Evolutionary conservation across 2,797 vertebrate species (phyloP).

Genomic region (Caiman crocodilus): DNA sequence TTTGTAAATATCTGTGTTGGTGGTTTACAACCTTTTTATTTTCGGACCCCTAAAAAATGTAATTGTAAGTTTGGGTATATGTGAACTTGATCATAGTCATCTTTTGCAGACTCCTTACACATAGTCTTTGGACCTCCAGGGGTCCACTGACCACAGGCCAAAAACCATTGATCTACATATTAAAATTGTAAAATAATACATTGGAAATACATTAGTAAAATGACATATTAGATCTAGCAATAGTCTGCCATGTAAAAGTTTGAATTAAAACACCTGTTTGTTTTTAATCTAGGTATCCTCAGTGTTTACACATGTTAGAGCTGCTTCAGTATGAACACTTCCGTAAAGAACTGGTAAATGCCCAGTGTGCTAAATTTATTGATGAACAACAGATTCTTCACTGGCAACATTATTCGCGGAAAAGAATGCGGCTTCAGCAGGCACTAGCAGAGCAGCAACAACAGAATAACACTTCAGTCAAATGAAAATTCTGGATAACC

Average conservation of each 20-base stretch:
- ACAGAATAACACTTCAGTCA: constrained; percentile 87
- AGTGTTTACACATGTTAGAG: constrained; percentile 97
- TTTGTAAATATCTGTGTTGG: neutral
- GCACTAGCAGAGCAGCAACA: constrained; percentile 94
- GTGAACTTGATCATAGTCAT: too few species aligned
- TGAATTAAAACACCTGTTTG: neutral
- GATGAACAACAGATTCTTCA: constrained; percentile 98
- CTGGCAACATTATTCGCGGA: constrained; percentile 97
- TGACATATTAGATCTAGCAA: neutral
- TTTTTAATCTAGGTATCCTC: constrained; percentile 89
- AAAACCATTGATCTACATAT: neutral
- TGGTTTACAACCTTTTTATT: too few species aligned
- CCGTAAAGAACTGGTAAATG: constrained; percentile 96
- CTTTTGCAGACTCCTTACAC: too few species aligned
- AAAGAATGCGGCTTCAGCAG: constrained; percentile 95
- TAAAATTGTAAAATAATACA: neutral
- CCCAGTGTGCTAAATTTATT: constrained; percentile 98
- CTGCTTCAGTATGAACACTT: constrained; percentile 97
- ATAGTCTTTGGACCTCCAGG: too few species aligned
- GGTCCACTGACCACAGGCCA: too few species aligned
- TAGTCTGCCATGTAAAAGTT: neutral
- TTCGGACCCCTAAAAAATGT: too few species aligned
- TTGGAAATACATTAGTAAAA: neutral
- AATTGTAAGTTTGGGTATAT: too few species aligned
- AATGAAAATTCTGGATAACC: constrained; percentile 78